phyloP scores from a whole-genome alignment of 2,797 vertebrate species.

The Diplodus sargus region DNA sequence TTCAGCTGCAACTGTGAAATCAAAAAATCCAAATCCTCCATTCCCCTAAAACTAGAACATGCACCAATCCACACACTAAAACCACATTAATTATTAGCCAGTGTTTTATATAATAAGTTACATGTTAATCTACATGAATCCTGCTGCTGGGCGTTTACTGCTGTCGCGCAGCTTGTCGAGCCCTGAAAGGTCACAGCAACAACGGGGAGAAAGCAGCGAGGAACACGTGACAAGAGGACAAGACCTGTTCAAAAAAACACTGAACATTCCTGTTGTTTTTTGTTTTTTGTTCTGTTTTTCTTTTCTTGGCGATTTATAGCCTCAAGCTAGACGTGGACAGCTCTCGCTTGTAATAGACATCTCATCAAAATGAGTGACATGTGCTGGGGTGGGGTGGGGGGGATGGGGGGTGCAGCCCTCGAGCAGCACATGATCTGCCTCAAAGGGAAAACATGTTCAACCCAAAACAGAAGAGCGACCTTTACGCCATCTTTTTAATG shows the following conservation, averaged over 20 bases:
- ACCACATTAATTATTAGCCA: not conserved
- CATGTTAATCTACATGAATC: not conserved
- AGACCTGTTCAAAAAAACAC: conserved; percentile 16
- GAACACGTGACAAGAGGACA: conserved; percentile 26
- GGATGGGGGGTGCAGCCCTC: conserved; percentile 25
- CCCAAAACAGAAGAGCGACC: conserved; percentile 21
- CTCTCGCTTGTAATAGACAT: conserved; percentile 33
- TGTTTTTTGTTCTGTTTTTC: not conserved
- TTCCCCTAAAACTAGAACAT: conserved; percentile 1
- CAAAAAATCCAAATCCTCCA: not conserved
- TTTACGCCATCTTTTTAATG: conserved; percentile 1
- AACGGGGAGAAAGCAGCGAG: conserved; percentile 5
- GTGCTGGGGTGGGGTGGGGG: conserved; percentile 39
- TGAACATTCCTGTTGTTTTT: conserved; percentile 5
- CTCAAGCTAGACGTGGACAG: conserved; percentile 42
- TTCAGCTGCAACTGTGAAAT: not conserved
- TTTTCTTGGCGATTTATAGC: conserved; percentile 36
- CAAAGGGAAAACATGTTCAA: conserved; percentile 22
- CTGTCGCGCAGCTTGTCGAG: conserved; percentile 23
- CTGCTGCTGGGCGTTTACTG: conserved; percentile 4
- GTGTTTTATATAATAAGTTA: conserved; percentile 13
- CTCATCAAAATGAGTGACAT: conserved; percentile 66
- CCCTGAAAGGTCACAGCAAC: conserved; percentile 53
- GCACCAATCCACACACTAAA: conserved; percentile 3
- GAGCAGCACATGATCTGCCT: conserved; percentile 33